These are phyloP conservation scores for Melanophora roralis DNA, from an alignment of 2,888 invertebrate species.

Conservation along the genomic window DNA sequence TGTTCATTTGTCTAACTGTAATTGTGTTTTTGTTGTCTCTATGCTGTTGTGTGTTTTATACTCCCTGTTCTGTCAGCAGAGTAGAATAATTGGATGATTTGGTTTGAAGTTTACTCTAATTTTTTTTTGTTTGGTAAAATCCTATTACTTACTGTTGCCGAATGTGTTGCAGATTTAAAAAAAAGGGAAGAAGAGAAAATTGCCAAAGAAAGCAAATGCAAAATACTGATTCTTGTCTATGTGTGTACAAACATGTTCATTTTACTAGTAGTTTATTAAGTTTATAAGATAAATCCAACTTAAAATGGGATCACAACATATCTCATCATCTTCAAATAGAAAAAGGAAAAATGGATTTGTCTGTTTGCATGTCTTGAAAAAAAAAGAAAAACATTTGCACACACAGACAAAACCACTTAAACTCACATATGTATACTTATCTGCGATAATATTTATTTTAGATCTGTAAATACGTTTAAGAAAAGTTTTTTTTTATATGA, in stretches of 20 bases:
- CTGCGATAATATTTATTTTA: not conserved
- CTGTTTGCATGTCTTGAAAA: not conserved
- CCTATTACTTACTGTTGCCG: constrained; percentile 9
- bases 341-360: not conserved
- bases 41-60: not conserved
- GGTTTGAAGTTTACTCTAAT: constrained; percentile 18
- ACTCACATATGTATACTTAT: not conserved
- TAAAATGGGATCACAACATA: constrained; percentile 20
- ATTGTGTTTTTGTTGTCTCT: not conserved
- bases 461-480: no score
- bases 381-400: not conserved
- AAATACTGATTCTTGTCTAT: not conserved
- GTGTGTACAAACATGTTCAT: not conserved
- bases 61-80: not conserved
- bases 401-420: not conserved
- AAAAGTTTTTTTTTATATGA: not conserved
- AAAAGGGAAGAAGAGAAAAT: not conserved
- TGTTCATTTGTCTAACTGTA: constrained; percentile 1
- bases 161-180: no score
- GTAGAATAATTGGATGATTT: constrained; percentile 46
- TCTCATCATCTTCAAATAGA: not conserved
- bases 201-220: not conserved
- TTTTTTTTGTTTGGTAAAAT: not conserved
- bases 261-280: not conserved
- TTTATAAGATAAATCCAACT: not conserved